phyloP scores from a whole-genome alignment of 2,113 vertebrate species.

The Nothobranchius kuhntae region DNA sequence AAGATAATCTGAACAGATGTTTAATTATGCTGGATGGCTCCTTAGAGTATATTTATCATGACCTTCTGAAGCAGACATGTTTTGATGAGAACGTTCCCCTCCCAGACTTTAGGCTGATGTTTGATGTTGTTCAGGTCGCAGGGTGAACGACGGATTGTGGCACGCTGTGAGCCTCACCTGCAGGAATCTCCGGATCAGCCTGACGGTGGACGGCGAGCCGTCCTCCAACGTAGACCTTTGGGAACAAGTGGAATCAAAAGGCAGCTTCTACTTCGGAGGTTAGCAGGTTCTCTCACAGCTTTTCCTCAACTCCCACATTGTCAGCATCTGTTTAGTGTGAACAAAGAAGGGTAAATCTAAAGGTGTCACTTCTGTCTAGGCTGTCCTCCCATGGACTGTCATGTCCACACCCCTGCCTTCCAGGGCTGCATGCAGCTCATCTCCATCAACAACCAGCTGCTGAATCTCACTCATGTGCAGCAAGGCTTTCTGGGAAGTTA shows the following conservation, averaged over 20 bases:
- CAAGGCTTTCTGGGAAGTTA: slow-evolving; percentile 92
- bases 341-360: neutral
- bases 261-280: slow-evolving; percentile 92
- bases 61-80: too few species aligned
- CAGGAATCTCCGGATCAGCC: slow-evolving; percentile 83
- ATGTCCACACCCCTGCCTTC: slow-evolving; percentile 85
- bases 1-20: too few species aligned
- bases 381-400: slow-evolving; percentile 85
- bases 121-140: slow-evolving; percentile 76
- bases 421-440: slow-evolving; percentile 97
- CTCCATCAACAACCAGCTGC: slow-evolving; percentile 91
- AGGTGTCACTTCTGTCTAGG: slow-evolving; percentile 73
- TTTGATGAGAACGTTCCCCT: too few species aligned
- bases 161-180: slow-evolving; percentile 87
- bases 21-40: too few species aligned
- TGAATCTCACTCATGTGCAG: slow-evolving; percentile 90
- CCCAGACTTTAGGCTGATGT: neutral
- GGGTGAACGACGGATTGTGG: slow-evolving; percentile 92
- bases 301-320: neutral
- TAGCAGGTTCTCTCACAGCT: slow-evolving; percentile 13
- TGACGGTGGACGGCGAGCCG: slow-evolving; percentile 86
- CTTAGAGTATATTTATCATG: too few species aligned
- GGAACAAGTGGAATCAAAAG: slow-evolving; percentile 83
- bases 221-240: slow-evolving; percentile 81
- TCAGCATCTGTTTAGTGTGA: neutral